A percentile compares a stretch with the other conserved stretches of the same genome.
phyloP scores from a whole-genome alignment of 2,888 invertebrate genomes.

The Nemurella pictetii region DNA sequence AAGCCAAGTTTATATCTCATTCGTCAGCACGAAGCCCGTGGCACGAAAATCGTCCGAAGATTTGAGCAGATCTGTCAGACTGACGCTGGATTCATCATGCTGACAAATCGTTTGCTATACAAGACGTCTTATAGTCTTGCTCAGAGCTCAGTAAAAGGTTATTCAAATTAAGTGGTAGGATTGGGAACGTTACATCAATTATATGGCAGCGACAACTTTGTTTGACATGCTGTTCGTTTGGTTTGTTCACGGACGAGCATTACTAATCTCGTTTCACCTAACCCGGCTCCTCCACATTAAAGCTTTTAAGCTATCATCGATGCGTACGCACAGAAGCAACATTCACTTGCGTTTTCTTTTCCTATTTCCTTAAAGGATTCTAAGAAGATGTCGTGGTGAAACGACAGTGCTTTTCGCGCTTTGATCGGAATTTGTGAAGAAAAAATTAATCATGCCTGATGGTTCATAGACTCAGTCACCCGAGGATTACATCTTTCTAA shows the following conservation, averaged over 20 bases:
- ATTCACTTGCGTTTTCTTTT: too few relatives aligned
- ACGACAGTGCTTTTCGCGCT: too few relatives aligned
- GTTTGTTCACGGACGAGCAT: background rate
- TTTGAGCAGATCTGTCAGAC: background rate
- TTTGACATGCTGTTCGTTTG: background rate
- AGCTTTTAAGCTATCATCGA: background rate
- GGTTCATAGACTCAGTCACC: too few relatives aligned
- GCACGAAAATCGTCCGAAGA: background rate
- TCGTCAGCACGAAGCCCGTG: background rate
- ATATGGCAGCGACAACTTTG: background rate
- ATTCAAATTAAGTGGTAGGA: background rate
- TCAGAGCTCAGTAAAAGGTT: background rate
- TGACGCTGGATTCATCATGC: background rate
- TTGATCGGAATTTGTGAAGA: too few relatives aligned
- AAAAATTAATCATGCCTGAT: too few relatives aligned
- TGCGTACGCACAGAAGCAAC: too few relatives aligned
- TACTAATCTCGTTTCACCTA: too few relatives aligned
- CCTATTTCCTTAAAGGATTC: too few relatives aligned
- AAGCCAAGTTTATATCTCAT: background rate
- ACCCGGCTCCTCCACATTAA: background rate
- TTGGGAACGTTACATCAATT: too few relatives aligned
- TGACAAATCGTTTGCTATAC: background rate
- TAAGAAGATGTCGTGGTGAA: too few relatives aligned
- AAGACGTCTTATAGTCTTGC: background rate
- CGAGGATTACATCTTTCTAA: too few relatives aligned